phyloP scores from a whole-genome alignment of 2,797 vertebrate species.

The Gouania willdenowi region DNA sequence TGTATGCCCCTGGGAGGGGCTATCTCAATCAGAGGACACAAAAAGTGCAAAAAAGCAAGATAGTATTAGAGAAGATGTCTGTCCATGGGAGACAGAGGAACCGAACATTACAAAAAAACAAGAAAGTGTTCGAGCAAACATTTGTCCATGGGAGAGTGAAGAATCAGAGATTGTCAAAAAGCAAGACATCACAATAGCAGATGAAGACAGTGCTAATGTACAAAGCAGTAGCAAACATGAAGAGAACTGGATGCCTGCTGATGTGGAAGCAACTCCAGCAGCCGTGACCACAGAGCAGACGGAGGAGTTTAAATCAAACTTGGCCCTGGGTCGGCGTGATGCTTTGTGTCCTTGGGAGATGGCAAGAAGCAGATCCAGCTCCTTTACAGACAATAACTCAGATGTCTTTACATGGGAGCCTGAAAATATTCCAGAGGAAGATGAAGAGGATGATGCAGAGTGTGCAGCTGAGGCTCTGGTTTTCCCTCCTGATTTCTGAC shows the following conservation, averaged over 20 bases:
- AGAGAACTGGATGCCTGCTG: slow-evolving; percentile 3
- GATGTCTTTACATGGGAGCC: slow-evolving; percentile 77
- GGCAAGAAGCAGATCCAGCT: slow-evolving; percentile 23
- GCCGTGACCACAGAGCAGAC: slow-evolving; percentile 9
- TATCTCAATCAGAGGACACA: not conserved
- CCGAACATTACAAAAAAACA: not conserved
- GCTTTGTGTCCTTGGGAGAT: slow-evolving; percentile 77
- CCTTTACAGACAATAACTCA: slow-evolving; percentile 52
- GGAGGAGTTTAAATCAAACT: slow-evolving; percentile 43
- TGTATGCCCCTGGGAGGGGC: slow-evolving; percentile 49
- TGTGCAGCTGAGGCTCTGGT: slow-evolving; percentile 75
- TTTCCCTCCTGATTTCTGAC: slow-evolving; percentile 75
- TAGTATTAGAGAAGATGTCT: not conserved
- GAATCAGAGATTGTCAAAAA: not conserved
- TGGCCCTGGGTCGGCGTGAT: slow-evolving; percentile 59
- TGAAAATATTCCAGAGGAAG: slow-evolving; percentile 73
- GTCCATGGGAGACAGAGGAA: slow-evolving; percentile 30
- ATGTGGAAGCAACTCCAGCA: slow-evolving; percentile 7
- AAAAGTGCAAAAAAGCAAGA: slow-evolving; percentile 8
- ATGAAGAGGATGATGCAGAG: slow-evolving; percentile 71
- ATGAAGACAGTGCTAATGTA: not conserved
- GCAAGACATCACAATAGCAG: not conserved
- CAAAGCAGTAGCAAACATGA: slow-evolving; percentile 10
- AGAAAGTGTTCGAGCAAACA: not conserved
- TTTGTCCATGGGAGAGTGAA: not conserved